phyloP scores from a whole-genome alignment of 92 coral and sea anemone genomes.

The Galaxea fascicularis region DNA sequence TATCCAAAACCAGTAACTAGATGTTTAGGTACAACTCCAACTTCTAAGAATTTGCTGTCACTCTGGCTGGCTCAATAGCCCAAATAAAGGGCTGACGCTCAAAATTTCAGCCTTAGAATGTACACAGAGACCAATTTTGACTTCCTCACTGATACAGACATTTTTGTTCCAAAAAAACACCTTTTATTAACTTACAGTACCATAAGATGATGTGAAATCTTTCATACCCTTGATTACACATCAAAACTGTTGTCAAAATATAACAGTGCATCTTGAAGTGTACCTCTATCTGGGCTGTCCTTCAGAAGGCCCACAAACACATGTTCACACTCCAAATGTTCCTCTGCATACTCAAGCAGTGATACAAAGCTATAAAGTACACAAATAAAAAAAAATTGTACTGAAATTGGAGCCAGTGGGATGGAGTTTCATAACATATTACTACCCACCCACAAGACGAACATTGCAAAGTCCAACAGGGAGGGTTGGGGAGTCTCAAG shows the following conservation, averaged over 20 bases:
- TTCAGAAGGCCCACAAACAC: conserved; percentile 87
- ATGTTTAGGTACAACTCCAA: background rate
- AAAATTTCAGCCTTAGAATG: background rate
- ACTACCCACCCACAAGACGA: too few species aligned
- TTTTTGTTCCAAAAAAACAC: too few species aligned
- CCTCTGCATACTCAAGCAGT: conserved; percentile 91
- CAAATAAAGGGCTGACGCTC: background rate
- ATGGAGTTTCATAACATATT: too few species aligned
- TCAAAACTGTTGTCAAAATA: background rate
- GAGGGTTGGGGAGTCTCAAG: too few species aligned
- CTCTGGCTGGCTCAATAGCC: background rate
- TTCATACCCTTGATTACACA: too few species aligned
- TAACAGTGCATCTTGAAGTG: too few species aligned
- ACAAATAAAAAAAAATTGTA: background rate
- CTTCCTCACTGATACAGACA: too few species aligned
- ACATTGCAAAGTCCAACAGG: too few species aligned
- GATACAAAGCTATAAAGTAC: conserved; percentile 74
- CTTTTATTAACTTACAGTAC: too few species aligned
- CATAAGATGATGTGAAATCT: too few species aligned
- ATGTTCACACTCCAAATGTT: conserved; percentile 78
- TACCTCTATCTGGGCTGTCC: conserved; percentile 85
- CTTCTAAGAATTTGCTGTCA: too few species aligned
- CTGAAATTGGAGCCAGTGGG: too few species aligned
- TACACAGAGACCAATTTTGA: background rate
- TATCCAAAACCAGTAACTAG: background rate